These are phyloP conservation scores for Rhadinocentrus ornatus DNA, from an alignment of 2,797 vertebrate genomes.

Conservation along the genomic window DNA sequence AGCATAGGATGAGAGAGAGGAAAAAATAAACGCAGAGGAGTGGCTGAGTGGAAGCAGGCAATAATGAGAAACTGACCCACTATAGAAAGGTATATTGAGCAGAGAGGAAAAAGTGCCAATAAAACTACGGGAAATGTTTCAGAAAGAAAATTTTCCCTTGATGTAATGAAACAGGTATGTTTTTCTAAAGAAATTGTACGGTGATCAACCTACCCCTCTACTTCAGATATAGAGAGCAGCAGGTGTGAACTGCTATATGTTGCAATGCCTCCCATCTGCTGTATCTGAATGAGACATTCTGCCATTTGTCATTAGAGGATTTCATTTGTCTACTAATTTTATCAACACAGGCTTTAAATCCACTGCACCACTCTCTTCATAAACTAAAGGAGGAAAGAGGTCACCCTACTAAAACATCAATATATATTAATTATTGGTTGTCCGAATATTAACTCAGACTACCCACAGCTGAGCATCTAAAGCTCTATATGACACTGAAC, in stretches of 20 bases:
- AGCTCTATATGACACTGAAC: constrained; percentile 26
- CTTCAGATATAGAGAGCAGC: constrained; percentile 52
- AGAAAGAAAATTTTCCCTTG: constrained; percentile 4
- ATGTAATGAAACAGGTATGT: constrained; percentile 22
- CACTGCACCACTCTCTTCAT: background rate
- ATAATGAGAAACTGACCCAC: constrained; percentile 51
- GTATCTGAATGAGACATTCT: constrained; percentile 59
- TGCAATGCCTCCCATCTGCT: constrained; percentile 67
- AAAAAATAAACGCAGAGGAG: constrained; percentile 44
- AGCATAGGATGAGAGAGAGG: constrained; percentile 69
- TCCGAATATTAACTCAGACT: constrained; percentile 7
- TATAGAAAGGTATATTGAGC: constrained; percentile 31
- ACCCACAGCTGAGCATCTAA: background rate
- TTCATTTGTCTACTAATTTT: constrained; percentile 55
- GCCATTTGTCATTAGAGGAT: constrained; percentile 50
- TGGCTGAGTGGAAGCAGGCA: constrained; percentile 14
- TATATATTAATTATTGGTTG: background rate
- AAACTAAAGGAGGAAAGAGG: constrained; percentile 7
- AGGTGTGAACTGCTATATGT: constrained; percentile 55
- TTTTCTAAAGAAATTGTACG: constrained; percentile 17
- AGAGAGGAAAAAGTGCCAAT: constrained; percentile 33
- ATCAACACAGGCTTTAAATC: constrained; percentile 13
- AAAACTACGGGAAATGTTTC: constrained; percentile 28
- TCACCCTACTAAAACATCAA: background rate
- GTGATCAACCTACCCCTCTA: constrained; percentile 52